phyloP scores from a whole-genome alignment of 2,888 invertebrate species.

The Suillia variegata region DNA sequence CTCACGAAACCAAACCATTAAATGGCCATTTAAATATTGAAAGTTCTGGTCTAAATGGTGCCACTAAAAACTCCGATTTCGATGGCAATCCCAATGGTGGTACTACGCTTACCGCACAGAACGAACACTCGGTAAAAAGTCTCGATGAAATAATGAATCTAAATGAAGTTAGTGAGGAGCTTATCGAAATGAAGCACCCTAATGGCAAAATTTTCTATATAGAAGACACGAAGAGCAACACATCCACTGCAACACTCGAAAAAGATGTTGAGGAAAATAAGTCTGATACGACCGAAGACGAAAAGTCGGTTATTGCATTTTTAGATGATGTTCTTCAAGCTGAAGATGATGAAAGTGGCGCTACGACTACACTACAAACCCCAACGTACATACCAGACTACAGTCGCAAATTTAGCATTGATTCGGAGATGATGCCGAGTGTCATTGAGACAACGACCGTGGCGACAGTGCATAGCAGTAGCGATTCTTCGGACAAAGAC shows the following conservation, averaged over 20 bases:
- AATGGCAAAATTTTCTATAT: conserved; percentile 53
- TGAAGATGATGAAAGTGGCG: conserved; percentile 39
- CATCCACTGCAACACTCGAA: conserved; percentile 25
- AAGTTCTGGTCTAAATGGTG: conserved; percentile 21
- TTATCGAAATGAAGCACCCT: conserved; percentile 50
- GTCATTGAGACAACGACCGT: conserved; percentile 53
- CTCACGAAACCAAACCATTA: neutral
- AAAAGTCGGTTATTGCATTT: conserved; percentile 53
- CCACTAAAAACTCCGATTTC: conserved; percentile 28
- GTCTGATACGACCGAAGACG: conserved; percentile 38
- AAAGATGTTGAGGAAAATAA: conserved; percentile 12
- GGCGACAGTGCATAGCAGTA: conserved; percentile 51
- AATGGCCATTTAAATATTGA: conserved; percentile 30
- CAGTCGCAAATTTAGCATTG: conserved; percentile 40
- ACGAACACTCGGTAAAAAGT: conserved; percentile 36
- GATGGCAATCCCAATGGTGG: conserved; percentile 7
- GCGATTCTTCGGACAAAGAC: conserved; percentile 32
- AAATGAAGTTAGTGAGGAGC: conserved; percentile 45
- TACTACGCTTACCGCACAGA: conserved; percentile 24
- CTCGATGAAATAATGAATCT: conserved; percentile 51
- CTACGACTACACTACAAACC: conserved; percentile 27
- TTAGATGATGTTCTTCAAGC: conserved; percentile 54
- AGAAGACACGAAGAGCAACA: conserved; percentile 43
- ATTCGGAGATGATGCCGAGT: conserved; percentile 52
- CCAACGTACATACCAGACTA: conserved; percentile 36